phyloP scores from a whole-genome alignment of 2,113 vertebrate genomes.

The Tenebrosternarchus preto region DNA sequence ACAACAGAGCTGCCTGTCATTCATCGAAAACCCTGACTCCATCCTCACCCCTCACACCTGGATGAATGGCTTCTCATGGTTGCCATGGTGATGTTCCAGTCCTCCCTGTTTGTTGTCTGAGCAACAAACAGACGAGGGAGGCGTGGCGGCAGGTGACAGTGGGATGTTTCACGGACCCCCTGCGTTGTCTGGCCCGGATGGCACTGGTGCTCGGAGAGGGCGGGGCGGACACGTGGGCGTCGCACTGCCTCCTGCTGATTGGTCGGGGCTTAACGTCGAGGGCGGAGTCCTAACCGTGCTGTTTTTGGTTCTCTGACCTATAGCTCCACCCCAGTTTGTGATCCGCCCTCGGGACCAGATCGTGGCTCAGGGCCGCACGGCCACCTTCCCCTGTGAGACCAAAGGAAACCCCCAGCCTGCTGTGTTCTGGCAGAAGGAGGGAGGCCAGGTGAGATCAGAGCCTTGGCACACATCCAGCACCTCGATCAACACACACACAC shows the following conservation, averaged over 20 bases:
- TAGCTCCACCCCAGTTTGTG: conserved; percentile 98
- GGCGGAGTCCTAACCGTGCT: neutral
- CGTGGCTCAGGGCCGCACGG: conserved; percentile 90
- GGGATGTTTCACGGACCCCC: conserved; percentile 51
- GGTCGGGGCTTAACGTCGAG: neutral
- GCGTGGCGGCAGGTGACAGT: conserved; percentile 28
- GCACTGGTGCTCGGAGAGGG: too few relatives aligned
- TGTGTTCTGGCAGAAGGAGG: conserved; percentile 99
- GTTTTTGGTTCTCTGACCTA: conserved; percentile 56
- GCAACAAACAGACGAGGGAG: conserved; percentile 29
- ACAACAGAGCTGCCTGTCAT: conserved; percentile 65
- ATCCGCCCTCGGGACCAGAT: conserved; percentile 97
- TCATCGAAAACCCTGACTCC: conserved; percentile 66
- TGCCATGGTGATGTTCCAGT: conserved; percentile 57
- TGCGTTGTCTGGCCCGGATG: conserved; percentile 27
- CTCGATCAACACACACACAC: too few relatives aligned
- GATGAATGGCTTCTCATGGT: conserved; percentile 74
- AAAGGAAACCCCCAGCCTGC: conserved; percentile 98
- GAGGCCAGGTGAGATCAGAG: conserved; percentile 84
- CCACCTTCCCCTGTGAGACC: conserved; percentile 96
- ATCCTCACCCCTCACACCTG: conserved; percentile 54
- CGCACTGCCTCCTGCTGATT: neutral
- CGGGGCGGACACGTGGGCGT: conserved; percentile 23
- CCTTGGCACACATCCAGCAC: too few relatives aligned
- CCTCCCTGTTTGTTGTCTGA: conserved; percentile 43